phyloP scores from a whole-genome alignment of 1,140 invertebrate genomes.

The Halotydeus destructor region DNA sequence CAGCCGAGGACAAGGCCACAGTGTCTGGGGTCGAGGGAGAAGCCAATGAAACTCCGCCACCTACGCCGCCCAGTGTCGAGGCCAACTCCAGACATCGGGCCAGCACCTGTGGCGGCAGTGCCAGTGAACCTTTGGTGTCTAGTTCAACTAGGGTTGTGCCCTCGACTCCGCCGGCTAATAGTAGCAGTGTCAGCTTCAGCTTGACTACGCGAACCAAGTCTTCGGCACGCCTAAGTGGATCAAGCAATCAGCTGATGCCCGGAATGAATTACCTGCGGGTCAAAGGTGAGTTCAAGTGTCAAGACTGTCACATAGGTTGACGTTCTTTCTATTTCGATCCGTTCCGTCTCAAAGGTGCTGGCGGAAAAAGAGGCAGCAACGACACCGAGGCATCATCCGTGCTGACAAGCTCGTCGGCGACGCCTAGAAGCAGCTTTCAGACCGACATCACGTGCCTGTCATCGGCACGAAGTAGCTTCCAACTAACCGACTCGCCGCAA shows the following conservation, averaged over 20 bases:
- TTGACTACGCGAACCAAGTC: constrained; percentile 12
- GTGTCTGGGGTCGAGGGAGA: no score
- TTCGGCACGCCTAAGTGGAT: no score
- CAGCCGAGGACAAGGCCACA: no score
- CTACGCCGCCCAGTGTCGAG: no score
- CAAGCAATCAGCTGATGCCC: constrained; percentile 2
- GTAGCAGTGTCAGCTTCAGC: not conserved
- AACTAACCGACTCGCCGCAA: constrained; percentile 33
- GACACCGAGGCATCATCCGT: constrained; percentile 7
- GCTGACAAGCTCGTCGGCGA: constrained; percentile 15
- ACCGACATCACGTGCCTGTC: constrained; percentile 21
- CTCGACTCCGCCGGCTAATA: not conserved
- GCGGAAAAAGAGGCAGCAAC: no score
- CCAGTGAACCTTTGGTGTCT: no score
- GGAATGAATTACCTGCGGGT: not conserved
- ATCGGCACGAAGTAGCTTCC: constrained; percentile 33
- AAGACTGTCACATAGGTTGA: not conserved
- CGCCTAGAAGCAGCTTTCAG: constrained; percentile 20
- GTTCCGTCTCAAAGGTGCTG: no score
- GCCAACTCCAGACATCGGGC: constrained; percentile 12
- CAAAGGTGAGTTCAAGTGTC: not conserved
- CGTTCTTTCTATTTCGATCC: no score
- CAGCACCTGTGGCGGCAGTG: not conserved
- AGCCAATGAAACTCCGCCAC: no score
- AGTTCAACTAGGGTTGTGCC: no score